A percentile compares a stretch with the other conserved stretches of the same genome.
Evolutionary conservation across 1,140 invertebrate genomes (phyloP).

Genomic region (Nixonia krombeini): DNA sequence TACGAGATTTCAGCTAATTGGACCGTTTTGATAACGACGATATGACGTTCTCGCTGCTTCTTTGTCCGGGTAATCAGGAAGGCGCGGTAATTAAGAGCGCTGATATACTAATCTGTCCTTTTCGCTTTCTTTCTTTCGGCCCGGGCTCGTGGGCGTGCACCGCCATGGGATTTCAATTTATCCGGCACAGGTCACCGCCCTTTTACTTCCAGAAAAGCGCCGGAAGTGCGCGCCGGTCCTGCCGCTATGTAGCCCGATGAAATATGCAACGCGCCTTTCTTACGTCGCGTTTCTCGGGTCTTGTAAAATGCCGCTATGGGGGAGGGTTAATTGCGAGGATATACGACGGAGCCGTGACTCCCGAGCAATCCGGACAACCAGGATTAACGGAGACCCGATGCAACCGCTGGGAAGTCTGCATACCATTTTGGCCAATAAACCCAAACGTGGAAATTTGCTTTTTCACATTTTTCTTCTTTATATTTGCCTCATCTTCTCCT

Average conservation of each 20-base stretch:
- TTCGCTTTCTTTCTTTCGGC: too few species aligned
- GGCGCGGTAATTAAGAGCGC: too few species aligned
- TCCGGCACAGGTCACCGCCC: conserved; percentile 34
- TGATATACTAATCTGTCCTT: too few species aligned
- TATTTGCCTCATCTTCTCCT: background rate
- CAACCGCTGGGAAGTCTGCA: background rate
- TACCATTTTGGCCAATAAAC: background rate
- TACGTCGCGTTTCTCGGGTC: conserved; percentile 22
- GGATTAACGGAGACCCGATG: conserved; percentile 24
- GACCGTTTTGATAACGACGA: background rate
- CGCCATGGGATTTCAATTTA: conserved; percentile 39
- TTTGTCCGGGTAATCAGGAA: too few species aligned
- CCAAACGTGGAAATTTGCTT: conserved; percentile 1
- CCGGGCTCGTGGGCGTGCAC: too few species aligned
- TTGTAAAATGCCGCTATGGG: conserved; percentile 16
- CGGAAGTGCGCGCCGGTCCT: conserved; percentile 8
- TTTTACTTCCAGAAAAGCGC: conserved; percentile 27
- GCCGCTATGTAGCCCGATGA: conserved; percentile 20
- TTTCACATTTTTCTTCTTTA: background rate
- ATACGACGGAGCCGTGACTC: conserved; percentile 29
- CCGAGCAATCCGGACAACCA: conserved; percentile 13
- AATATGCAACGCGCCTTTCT: conserved; percentile 43
- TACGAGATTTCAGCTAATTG: too few species aligned
- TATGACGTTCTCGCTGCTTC: too few species aligned
- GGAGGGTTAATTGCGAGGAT: conserved; percentile 40